A percentile compares a stretch with the other conserved stretches of the same genome.
Conservation (phyloP, 2,888 invertebrate species). For the Branchellion lobata region DNA sequence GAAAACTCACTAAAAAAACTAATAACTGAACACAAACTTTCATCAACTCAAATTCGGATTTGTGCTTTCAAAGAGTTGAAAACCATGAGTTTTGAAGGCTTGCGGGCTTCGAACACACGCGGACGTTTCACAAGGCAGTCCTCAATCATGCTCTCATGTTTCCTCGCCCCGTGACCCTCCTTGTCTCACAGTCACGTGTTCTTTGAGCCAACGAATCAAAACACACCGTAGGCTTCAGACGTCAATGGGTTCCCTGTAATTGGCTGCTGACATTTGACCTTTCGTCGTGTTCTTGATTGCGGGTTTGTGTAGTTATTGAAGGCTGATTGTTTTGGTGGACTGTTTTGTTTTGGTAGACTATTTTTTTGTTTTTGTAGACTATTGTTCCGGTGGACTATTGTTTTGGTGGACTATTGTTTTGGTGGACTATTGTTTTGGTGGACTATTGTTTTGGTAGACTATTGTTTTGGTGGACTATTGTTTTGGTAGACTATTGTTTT, state of each 20-base stretch:
- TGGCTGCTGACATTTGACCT: conserved; percentile 13
- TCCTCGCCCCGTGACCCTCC: neutral
- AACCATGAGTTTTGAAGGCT: neutral
- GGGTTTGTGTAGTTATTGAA: neutral
- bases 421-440: too few relatives aligned
- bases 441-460: too few relatives aligned
- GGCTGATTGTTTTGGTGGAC: neutral
- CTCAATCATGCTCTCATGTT: neutral
- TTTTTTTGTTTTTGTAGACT: too few relatives aligned
- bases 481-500: too few relatives aligned
- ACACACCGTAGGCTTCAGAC: neutral
- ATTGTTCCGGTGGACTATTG: too few relatives aligned
- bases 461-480: too few relatives aligned
- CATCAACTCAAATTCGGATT: too few relatives aligned
- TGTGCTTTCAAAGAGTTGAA: too few relatives aligned
- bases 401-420: too few relatives aligned
- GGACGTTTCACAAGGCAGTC: too few relatives aligned
- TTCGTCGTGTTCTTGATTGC: neutral
- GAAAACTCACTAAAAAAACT: too few relatives aligned
- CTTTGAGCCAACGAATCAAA: neutral
- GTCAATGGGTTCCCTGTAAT: neutral
- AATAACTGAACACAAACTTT: too few relatives aligned
- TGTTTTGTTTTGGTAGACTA: neutral
- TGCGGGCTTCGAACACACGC: neutral
- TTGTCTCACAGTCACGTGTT: conserved; percentile 7